Evolutionary conservation across 2,888 invertebrate genomes (phyloP).

Genomic region (Melipona bicolor): DNA sequence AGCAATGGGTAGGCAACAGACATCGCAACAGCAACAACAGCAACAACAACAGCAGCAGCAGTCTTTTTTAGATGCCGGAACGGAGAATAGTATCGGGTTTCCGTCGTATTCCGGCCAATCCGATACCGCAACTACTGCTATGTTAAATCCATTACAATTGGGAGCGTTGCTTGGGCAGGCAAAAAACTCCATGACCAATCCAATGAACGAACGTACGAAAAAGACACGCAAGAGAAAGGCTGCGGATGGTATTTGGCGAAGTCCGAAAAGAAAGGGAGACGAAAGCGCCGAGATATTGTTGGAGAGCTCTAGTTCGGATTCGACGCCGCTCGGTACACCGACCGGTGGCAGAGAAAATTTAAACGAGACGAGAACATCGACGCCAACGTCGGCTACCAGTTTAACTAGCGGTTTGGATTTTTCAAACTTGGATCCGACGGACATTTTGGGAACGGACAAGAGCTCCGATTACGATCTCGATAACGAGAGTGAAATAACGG

Average conservation of each 20-base stretch:
- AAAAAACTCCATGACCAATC: slow-evolving; percentile 73
- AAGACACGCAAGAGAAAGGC: slow-evolving; percentile 87
- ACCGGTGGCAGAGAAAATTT: slow-evolving; percentile 83
- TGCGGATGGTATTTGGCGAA: slow-evolving; percentile 87
- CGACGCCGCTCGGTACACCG: slow-evolving; percentile 87
- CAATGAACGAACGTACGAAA: slow-evolving; percentile 84
- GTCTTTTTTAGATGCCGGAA: slow-evolving; percentile 85
- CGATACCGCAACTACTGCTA: slow-evolving; percentile 81
- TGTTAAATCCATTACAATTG: slow-evolving; percentile 82
- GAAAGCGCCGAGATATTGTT: slow-evolving; percentile 85
- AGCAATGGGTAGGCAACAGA: slow-evolving; percentile 72
- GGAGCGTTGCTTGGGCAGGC: slow-evolving; percentile 80
- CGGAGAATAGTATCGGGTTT: slow-evolving; percentile 85
- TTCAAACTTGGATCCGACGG: slow-evolving; percentile 87
- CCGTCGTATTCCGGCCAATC: slow-evolving; percentile 84
- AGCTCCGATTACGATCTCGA: slow-evolving; percentile 87
- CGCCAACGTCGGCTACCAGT: slow-evolving; percentile 84
- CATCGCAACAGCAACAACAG: slow-evolving; percentile 65
- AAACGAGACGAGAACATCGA: slow-evolving; percentile 85
- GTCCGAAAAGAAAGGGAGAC: slow-evolving; percentile 87
- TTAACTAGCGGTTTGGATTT: slow-evolving; percentile 85
- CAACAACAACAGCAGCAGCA: slow-evolving; percentile 78
- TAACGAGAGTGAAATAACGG: slow-evolving; percentile 86
- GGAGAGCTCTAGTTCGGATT: slow-evolving; percentile 87
- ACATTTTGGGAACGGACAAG: slow-evolving; percentile 85